phyloP scores from a whole-genome alignment of 2,797 vertebrate genomes.

The Euphonia xanthogaster region DNA sequence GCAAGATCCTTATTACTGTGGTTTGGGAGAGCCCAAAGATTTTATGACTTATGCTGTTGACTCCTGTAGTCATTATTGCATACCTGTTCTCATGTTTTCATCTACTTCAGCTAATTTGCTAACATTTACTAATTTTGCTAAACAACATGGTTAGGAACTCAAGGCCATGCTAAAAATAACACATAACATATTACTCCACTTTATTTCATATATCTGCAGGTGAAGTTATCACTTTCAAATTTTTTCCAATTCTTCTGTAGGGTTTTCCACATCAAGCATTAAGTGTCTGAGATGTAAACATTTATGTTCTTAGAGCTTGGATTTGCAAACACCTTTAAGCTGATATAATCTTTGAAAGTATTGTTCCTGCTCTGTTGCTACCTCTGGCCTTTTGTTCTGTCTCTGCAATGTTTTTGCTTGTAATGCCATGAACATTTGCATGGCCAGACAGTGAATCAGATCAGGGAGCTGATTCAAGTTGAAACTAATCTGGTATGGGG shows the following conservation, averaged over 20 bases:
- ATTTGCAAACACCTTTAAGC: constrained; percentile 14
- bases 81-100: neutral
- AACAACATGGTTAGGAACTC: neutral
- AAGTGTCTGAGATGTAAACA: neutral
- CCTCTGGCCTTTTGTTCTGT: constrained; percentile 39
- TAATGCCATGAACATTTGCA: constrained; percentile 5
- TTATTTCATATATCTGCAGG: neutral
- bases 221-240: neutral
- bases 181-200: neutral
- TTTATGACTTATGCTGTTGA: neutral
- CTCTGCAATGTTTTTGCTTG: constrained; percentile 7
- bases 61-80: neutral
- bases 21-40: neutral
- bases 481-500: neutral
- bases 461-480: constrained; percentile 10
- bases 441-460: constrained; percentile 63
- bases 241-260: neutral
- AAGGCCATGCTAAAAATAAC: neutral
- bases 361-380: neutral
- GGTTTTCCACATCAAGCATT: neutral
- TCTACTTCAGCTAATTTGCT: neutral
- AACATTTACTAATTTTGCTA: neutral
- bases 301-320: neutral
- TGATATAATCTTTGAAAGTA: neutral
- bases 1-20: neutral